Conservation (phyloP, 2,888 invertebrate species). For the Drosophila hamatofila region DNA sequence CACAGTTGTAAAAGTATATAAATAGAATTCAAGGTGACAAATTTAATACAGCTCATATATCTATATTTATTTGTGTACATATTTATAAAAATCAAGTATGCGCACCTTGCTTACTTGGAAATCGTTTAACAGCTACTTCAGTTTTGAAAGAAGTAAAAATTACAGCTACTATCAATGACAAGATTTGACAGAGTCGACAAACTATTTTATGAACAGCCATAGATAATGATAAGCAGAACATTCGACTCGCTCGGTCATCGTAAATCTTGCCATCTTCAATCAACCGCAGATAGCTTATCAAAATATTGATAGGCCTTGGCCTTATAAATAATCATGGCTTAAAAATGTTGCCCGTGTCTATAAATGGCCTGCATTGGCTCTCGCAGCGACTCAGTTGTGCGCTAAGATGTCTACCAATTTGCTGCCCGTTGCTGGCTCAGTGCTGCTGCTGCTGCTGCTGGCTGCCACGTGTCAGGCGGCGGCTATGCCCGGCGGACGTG, state of each 20-base stretch:
- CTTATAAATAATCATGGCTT: conserved; percentile 21
- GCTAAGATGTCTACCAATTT: conserved; percentile 11
- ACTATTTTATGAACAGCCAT: background rate
- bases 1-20: too few relatives aligned
- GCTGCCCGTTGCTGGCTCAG: background rate
- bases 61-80: too few relatives aligned
- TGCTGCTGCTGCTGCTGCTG: conserved; percentile 15
- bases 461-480: conserved; percentile 7
- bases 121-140: background rate
- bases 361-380: background rate
- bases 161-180: background rate
- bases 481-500: conserved; percentile 32
- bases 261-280: background rate
- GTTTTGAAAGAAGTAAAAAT: background rate
- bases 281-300: conserved; percentile 13
- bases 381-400: conserved; percentile 9
- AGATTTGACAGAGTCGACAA: background rate
- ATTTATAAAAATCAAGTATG: too few relatives aligned
- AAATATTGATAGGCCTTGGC: background rate
- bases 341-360: background rate
- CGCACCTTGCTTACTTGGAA: too few relatives aligned
- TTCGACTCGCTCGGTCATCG: background rate
- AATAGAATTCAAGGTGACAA: too few relatives aligned
- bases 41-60: too few relatives aligned
- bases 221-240: background rate